These are phyloP conservation scores for Peromyscus eremicus DNA, from an alignment of 2,797 vertebrate species.

Conservation along the genomic window DNA sequence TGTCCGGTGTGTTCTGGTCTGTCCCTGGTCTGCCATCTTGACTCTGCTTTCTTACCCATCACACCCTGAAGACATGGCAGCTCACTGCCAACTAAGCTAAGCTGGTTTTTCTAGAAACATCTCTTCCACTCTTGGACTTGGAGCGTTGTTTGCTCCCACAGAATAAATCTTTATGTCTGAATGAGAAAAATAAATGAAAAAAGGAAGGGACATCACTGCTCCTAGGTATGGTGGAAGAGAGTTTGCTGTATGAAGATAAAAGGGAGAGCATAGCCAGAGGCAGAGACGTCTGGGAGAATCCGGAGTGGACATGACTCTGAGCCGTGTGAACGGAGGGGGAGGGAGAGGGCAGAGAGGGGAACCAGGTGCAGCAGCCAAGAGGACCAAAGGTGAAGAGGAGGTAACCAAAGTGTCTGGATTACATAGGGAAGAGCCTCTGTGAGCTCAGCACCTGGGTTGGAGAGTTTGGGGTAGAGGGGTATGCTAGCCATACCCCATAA, in stretches of 20 bases:
- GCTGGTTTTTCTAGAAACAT: constrained; percentile 49
- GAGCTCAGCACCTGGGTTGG: background rate
- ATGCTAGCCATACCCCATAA: background rate
- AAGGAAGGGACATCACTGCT: background rate
- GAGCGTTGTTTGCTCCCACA: background rate
- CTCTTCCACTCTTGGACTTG: constrained; percentile 6
- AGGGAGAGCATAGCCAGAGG: background rate
- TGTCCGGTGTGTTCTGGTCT: background rate
- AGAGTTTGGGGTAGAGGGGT: background rate
- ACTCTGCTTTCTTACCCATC: background rate
- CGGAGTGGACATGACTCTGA: background rate
- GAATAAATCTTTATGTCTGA: background rate
- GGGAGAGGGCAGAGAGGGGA: background rate
- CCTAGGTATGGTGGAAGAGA: background rate
- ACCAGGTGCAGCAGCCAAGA: background rate
- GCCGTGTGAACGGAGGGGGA: background rate
- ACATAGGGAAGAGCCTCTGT: background rate
- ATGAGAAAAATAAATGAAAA: background rate
- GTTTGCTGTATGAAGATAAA: background rate
- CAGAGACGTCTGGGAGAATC: background rate
- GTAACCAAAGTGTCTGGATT: background rate
- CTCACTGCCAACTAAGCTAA: background rate
- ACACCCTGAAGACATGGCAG: rapidly evolving
- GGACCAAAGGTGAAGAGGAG: background rate
- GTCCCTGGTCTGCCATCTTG: too few species aligned